phyloP scores from a whole-genome alignment of 2,113 vertebrate genomes.

The Channa argus region DNA sequence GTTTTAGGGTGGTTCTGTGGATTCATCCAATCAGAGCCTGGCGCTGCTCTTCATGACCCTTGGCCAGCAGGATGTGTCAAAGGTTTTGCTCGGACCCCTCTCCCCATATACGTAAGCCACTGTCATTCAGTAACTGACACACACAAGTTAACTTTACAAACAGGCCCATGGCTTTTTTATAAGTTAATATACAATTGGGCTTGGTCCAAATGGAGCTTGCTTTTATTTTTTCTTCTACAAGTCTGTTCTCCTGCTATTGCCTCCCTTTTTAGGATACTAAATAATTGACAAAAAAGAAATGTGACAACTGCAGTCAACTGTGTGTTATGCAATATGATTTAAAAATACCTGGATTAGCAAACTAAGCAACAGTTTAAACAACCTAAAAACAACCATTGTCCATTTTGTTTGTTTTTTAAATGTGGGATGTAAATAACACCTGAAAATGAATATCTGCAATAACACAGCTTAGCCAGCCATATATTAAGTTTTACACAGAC shows the following conservation, averaged over 20 bases:
- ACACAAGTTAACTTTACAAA: conserved; percentile 2
- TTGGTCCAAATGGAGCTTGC: background rate
- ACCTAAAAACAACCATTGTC: too few relatives aligned
- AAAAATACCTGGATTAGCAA: background rate
- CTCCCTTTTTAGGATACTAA: background rate
- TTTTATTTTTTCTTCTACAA: conserved; percentile 50
- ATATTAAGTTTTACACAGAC: background rate
- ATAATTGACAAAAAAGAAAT: background rate
- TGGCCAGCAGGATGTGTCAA: conserved; percentile 97
- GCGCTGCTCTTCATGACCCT: conserved; percentile 95
- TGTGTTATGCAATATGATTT: background rate
- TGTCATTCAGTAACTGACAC: conserved; percentile 11
- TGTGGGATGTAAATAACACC: too few relatives aligned
- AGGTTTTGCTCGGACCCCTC: conserved; percentile 93
- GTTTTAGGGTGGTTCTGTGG: conserved; percentile 94
- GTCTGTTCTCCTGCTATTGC: conserved; percentile 7
- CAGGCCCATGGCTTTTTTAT: conserved; percentile 5
- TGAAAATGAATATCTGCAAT: too few relatives aligned
- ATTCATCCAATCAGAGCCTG: conserved; percentile 96
- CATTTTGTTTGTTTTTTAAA: too few relatives aligned
- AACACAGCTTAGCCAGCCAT: background rate
- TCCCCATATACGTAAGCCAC: conserved; percentile 95
- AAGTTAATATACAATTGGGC: conserved; percentile 9
- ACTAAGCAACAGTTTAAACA: background rate
- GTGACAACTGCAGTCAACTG: background rate